A percentile compares a stretch with the other conserved stretches of the same genome.
Conservation (phyloP, 2,797 vertebrate species). For the Lacerta agilis region DNA sequence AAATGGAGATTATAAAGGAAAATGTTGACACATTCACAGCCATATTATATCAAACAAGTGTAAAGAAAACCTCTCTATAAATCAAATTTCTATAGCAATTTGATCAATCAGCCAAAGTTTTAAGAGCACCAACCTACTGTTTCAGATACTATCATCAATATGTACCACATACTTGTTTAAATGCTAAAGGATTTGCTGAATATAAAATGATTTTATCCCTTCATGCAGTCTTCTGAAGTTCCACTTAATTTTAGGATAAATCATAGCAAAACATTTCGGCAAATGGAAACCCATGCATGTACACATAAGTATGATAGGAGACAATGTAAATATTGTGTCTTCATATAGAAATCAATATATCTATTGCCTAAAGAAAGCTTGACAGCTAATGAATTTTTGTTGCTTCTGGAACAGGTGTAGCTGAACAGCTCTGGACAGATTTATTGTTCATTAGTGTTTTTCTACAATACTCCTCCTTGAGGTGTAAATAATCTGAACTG, state of each 20-base stretch:
- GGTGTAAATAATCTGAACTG: slow-evolving; percentile 83
- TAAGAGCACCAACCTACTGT: slow-evolving; percentile 44
- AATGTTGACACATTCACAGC: slow-evolving; percentile 55
- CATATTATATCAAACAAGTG: slow-evolving; percentile 46
- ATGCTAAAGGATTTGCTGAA: slow-evolving; percentile 19
- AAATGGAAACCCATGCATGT: slow-evolving; percentile 7
- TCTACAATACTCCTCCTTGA: slow-evolving; percentile 80
- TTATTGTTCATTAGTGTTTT: slow-evolving; percentile 88
- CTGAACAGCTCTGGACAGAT: slow-evolving; percentile 78
- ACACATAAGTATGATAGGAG: slow-evolving; percentile 41
- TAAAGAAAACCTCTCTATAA: slow-evolving; percentile 49
- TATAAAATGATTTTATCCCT: background rate
- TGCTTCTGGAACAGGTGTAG: slow-evolving; percentile 84
- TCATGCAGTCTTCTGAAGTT: background rate
- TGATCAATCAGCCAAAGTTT: slow-evolving; percentile 36
- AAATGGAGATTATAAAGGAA: slow-evolving; percentile 51
- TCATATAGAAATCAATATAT: slow-evolving; percentile 66
- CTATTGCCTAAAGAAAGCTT: slow-evolving; percentile 67
- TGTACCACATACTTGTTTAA: slow-evolving; percentile 36
- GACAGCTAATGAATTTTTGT: slow-evolving; percentile 81
- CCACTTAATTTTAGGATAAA: background rate
- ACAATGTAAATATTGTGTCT: slow-evolving; percentile 48
- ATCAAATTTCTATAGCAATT: slow-evolving; percentile 54
- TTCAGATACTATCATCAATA: slow-evolving; percentile 32
- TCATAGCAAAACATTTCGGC: background rate